Base-by-base conservation (phyloP, 92 coral and sea anemone genomes). In the Micromussa lordhowensis region DNA sequence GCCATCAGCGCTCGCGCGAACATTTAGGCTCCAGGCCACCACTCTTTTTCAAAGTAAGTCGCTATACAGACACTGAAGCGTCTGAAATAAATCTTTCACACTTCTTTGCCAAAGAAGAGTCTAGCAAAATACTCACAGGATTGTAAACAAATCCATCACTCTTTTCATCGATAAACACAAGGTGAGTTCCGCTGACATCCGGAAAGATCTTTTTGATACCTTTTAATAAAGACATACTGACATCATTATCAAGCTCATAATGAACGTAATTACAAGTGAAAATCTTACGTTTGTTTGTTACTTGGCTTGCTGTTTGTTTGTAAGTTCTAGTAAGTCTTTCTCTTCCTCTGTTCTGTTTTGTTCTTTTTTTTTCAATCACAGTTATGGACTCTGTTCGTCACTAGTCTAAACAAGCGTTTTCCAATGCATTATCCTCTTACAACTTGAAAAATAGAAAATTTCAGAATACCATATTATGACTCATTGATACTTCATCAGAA, bases 81-180 rank as follows among this genome's bases (percentile, higher is more conserved):
- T 1, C 26, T 61, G 68, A 44, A 44, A 44, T 11, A 44, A 44
- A 44, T 7, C 51, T 24, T 61, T 61, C 28, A 0, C n/a, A 59
- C 21, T 18, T 44, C 8, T 59, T 59, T 21, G 1, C 64, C 24
- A 18, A 18, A 0, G 2, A 15, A 58, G 64, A 1, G 11, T 21
- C 6, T 19, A 0, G 68, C 10, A 22, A 11, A 24, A 51, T 40
- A 89, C 98, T 88, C 89, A 98, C 99, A n/a, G 99, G 98, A 76
- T 96, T 93, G 91, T 98, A 98, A 40, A 98, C 96, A 85, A 96
- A 98, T 48, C 99, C 99, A 89, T 98, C 99, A 44, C 98, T 96
- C 88, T 98, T 98, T 49, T 98, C 99, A 86, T 98, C 99, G 59
- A 96, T 89, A 75, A 98, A 98, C 51, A 96, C 97, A 36, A 96